Evolutionary conservation across 2,888 invertebrate species (phyloP).

Genomic region (Sphaeridia pumilis): DNA sequence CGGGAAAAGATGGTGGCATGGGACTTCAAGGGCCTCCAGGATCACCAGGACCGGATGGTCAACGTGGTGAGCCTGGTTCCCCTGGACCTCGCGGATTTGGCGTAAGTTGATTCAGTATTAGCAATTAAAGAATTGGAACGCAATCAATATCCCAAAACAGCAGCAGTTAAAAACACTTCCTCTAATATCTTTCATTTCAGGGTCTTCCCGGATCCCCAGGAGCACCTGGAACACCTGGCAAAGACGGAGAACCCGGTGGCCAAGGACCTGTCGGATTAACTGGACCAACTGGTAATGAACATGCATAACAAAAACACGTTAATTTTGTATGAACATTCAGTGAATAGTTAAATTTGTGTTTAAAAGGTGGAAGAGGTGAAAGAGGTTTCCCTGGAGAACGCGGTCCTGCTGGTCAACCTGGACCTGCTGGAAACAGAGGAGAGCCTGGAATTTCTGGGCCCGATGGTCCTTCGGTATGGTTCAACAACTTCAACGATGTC

Average conservation of each 20-base stretch:
- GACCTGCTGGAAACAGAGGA: slow-evolving; percentile 54
- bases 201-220: slow-evolving; percentile 64
- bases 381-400: slow-evolving; percentile 64
- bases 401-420: slow-evolving; percentile 56
- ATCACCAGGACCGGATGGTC: slow-evolving; percentile 56
- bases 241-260: slow-evolving; percentile 63
- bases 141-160: too few relatives aligned
- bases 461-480: slow-evolving; percentile 46
- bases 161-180: neutral
- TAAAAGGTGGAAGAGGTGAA: slow-evolving; percentile 51
- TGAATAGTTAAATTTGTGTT: too few relatives aligned
- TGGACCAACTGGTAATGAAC: slow-evolving; percentile 48
- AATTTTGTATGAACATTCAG: too few relatives aligned
- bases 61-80: slow-evolving; percentile 62
- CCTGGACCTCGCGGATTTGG: slow-evolving; percentile 70
- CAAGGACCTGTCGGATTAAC: slow-evolving; percentile 53
- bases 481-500: neutral
- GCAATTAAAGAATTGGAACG: neutral
- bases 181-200: slow-evolving; percentile 39
- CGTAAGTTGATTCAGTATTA: slow-evolving; percentile 41
- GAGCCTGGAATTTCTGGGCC: slow-evolving; percentile 54
- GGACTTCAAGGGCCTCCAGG: slow-evolving; percentile 49
- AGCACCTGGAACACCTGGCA: slow-evolving; percentile 60
- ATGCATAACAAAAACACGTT: too few relatives aligned
- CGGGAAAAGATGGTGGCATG: slow-evolving; percentile 51